A percentile compares a stretch with the other conserved stretches of the same genome.
Conservation (phyloP, 2,113 vertebrate genomes). For the Thymallus thymallus region DNA sequence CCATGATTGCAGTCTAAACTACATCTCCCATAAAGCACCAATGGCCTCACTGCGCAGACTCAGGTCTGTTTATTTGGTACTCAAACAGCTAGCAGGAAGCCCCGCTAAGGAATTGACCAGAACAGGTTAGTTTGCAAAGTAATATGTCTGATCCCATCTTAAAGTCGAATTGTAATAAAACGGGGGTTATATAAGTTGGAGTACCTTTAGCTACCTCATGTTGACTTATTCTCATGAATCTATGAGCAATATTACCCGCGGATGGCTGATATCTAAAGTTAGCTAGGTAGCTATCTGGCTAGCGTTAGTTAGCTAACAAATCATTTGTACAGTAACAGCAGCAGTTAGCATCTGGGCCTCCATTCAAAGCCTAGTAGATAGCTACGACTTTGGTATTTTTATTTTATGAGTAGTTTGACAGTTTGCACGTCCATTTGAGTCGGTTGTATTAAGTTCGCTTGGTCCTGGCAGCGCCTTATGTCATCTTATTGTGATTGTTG, state of each 20-base stretch:
- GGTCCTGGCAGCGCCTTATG: not conserved
- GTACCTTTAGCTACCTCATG: not conserved
- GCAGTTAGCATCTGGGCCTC: constrained; percentile 17
- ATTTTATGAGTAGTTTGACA: not conserved
- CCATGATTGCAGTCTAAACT: constrained; percentile 25
- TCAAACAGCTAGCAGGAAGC: constrained; percentile 64
- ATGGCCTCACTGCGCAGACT: constrained; percentile 45
- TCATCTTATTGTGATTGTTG: not conserved
- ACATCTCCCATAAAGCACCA: constrained; percentile 47
- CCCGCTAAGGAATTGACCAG: constrained; percentile 47
- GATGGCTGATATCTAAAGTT: constrained; percentile 5
- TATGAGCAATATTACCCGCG: not conserved
- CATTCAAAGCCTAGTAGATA: not conserved
- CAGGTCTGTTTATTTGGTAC: constrained; percentile 57
- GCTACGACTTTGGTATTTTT: not conserved
- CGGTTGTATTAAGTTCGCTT: too few species aligned
- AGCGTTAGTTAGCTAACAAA: constrained; percentile 46
- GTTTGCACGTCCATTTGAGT: not conserved
- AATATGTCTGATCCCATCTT: constrained; percentile 37
- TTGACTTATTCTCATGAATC: not conserved
- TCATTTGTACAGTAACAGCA: constrained; percentile 30
- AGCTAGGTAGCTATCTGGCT: constrained; percentile 44
- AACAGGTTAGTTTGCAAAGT: constrained; percentile 68
- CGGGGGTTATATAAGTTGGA: not conserved
- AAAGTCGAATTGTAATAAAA: not conserved